Conservation (phyloP, 2,888 invertebrate genomes). For the Orgyia antiqua region DNA sequence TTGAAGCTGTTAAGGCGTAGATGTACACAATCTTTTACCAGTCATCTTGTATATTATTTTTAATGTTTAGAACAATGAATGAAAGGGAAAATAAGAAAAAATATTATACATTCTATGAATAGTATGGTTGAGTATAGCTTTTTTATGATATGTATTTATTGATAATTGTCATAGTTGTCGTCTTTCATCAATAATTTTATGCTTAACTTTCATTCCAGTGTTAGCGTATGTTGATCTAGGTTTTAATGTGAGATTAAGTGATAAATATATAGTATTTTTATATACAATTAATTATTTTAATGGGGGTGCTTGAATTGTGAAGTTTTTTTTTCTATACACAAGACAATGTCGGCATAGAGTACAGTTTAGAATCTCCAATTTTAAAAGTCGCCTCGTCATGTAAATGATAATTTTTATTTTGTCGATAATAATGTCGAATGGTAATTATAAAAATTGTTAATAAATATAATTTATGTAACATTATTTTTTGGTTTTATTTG, state of each 20-base stretch:
- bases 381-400: constrained; percentile 44
- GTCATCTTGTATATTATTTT: no score
- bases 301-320: constrained; percentile 57
- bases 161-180: constrained; percentile 31
- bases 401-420: constrained; percentile 44
- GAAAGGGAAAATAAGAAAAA: no score
- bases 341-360: constrained; percentile 29
- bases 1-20: no score
- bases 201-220: constrained; percentile 73
- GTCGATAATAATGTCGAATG: constrained; percentile 52
- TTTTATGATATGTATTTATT: constrained; percentile 19
- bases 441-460: constrained; percentile 68
- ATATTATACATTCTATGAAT: no score
- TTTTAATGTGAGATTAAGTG: constrained; percentile 63
- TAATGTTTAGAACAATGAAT: no score
- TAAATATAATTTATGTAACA: constrained; percentile 72
- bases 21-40: no score
- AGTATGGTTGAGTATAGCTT: constrained; percentile 27
- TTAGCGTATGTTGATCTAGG: constrained; percentile 64
- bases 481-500: constrained; percentile 59
- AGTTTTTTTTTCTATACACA: constrained; percentile 34
- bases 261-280: constrained; percentile 51
- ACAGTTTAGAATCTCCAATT: constrained; percentile 56
- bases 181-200: constrained; percentile 50
- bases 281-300: constrained; percentile 48